phyloP scores from a whole-genome alignment of 2,113 vertebrate genomes.

The Pristiophorus japonicus region DNA sequence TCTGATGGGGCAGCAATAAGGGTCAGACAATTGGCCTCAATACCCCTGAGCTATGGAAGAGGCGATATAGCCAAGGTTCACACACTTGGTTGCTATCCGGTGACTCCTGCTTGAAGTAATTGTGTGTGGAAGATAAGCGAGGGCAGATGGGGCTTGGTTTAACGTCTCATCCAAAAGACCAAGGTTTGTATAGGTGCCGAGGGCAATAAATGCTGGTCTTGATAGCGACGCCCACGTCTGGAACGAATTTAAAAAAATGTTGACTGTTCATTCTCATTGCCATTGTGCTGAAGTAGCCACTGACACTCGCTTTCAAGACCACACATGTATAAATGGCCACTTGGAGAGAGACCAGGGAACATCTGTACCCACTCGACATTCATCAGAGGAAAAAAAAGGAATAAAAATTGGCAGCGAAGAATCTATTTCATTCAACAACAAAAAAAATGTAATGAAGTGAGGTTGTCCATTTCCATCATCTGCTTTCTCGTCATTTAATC shows the following conservation, averaged over 20 bases:
- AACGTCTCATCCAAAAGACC: too few species aligned
- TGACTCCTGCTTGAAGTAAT: background rate
- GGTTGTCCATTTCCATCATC: background rate
- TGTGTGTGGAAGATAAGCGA: background rate
- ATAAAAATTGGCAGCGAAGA: background rate
- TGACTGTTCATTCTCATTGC: too few species aligned
- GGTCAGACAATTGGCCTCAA: background rate
- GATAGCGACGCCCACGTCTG: too few species aligned
- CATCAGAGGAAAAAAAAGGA: background rate
- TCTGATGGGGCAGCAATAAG: background rate
- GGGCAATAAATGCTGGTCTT: too few species aligned
- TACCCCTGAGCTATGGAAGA: background rate
- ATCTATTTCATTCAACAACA: background rate
- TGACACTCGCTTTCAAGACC: background rate
- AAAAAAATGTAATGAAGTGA: background rate
- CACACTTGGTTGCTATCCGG: background rate
- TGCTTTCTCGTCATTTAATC: background rate
- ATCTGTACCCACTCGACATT: background rate
- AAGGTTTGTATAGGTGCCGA: too few species aligned
- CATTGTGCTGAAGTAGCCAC: background rate
- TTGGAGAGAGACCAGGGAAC: too few species aligned
- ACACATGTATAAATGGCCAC: too few species aligned
- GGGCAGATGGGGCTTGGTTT: background rate
- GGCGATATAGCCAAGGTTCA: background rate
- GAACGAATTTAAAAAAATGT: too few species aligned